Evolutionary conservation across 37 sponge, comb jelly and placozoan genomes (phyloP).

Genomic region (Petrosia ficiformis): DNA sequence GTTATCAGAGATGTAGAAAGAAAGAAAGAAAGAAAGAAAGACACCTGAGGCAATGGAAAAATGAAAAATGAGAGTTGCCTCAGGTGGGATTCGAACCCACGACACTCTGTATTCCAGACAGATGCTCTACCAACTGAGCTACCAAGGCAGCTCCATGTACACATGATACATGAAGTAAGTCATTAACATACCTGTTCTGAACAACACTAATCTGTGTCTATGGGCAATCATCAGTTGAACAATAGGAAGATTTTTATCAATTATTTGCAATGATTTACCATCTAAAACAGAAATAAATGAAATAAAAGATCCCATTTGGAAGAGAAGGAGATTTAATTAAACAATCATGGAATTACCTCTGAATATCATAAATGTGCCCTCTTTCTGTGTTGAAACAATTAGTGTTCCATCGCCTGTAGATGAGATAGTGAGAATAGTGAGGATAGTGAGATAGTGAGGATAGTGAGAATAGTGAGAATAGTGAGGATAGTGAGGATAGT

Average conservation of each 20-base stretch:
- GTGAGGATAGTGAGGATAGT: too few species aligned
- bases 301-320: constrained; percentile 71
- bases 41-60: too few species aligned
- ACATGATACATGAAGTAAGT: background rate
- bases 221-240: constrained; percentile 69
- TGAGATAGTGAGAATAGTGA: too few species aligned
- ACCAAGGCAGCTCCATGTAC: too few species aligned
- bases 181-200: constrained; percentile 55
- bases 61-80: too few species aligned
- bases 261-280: constrained; percentile 41
- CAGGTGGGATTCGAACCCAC: too few species aligned
- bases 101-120: too few species aligned
- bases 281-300: constrained; percentile 19
- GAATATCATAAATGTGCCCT: constrained; percentile 62
- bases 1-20: too few species aligned
- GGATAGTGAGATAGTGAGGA: too few species aligned
- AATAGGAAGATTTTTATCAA: constrained; percentile 52
- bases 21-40: too few species aligned
- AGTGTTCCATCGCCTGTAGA: constrained; percentile 61
- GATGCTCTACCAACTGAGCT: too few species aligned
- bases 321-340: background rate
- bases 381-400: constrained; percentile 45
- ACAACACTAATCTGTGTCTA: constrained; percentile 51
- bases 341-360: constrained; percentile 20
- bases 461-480: too few species aligned